Base-by-base conservation (phyloP, 2,113 vertebrate species). In the Zingel zingel region DNA sequence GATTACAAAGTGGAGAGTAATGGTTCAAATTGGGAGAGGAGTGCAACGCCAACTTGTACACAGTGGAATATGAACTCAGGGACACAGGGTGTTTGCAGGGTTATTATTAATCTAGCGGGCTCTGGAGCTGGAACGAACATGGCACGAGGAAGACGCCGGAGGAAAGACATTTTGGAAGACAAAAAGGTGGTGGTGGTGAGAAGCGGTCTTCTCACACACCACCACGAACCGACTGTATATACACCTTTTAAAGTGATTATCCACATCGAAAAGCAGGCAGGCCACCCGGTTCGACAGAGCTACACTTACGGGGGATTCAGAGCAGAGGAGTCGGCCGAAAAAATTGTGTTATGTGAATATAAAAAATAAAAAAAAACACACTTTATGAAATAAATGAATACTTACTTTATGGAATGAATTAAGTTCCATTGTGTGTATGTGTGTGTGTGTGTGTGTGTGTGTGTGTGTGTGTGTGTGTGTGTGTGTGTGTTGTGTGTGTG, bases 1-100 rank as follows among this genome's bases (percentile, higher is more conserved):
- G 92, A 95, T 95, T 94, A 95, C 93, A 96, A 94, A 93, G 92
- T 84, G 81, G 85, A 92, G 92, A 67, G 90, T 77, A 93, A 91
- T 89, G 86, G 88, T 75, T 89, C 75, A 89, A 91, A 94, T 88
- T 83, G 86, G 84, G 81, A 82, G 77, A 81, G 73, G 82, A 91
- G 81, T 43, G 64, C 76, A 51, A 87, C 59, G 88, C 93, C 90
- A 89, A 87, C 74, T 76, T 57, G 79, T 74, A 85, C 83, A 88
- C 43, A 72, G 69, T 10, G 80, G 86, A 79, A 86, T 69, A 79
- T 90, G 88, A 88, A 86, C 48, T 48, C 18, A 6, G 79, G 81
- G 86, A 64, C 80, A 68, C 43, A n/a, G 47, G 57, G 77, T 85
- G 79, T 86, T 36, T 61, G 65, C 18, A 62, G 39, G 54, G 58